Evolutionary conservation across 2,797 vertebrate genomes (phyloP), one percentile per base, ranked within the genome.

Genomic region (Nothura maculosa): DNA sequence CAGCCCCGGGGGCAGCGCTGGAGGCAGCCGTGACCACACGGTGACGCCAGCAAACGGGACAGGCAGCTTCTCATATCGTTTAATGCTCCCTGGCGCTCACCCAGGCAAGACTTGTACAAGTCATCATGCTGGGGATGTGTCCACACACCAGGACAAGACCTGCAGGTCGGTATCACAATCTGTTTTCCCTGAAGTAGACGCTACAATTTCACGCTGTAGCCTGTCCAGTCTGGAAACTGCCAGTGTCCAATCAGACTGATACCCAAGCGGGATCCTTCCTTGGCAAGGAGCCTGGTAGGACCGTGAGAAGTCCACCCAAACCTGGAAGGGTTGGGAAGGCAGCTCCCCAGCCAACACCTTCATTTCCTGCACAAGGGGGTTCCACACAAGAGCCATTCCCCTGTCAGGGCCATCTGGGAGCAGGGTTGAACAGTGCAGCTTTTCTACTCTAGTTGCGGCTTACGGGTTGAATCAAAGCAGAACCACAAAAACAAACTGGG

Each of bases 371-470:
- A 76, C 57, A 58, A 83, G 54, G 81, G 73, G 87, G 90, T 81
- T 4, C 22, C 2, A 1, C 48, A 21, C 36, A n/a, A 32, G 42
- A 69, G 27, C 47, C 0, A 0, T 4, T 60, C 60, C 57, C 81
- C n/a, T 63, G 62, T 5, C 24, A n/a, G 20, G 0, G 0, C 2
- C 14, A 6, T 8, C 30, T 55, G 54, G 12, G 54, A 60, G 24
- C 0, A 0, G 34, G 10, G 54, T 6, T 14, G 24, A 50, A 50
- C 48, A 50, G 48, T 64, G 13, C 12, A 7, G 48, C 48, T 73
- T 50, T 85, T 22, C 54, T 30, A 21, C 27, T 43, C 52, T 40
- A 13, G 48, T 66, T 89, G 62, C 54, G 72, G 13, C 20, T 58
- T 32, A 19, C 30, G 72, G 83, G 16, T 62, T 47, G 85, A 85